Percentiles rank a stretch among this genome's conserved stretches.
phyloP scores from a whole-genome alignment of 2,888 invertebrate genomes.

The Callyntrura guangdongensis region DNA sequence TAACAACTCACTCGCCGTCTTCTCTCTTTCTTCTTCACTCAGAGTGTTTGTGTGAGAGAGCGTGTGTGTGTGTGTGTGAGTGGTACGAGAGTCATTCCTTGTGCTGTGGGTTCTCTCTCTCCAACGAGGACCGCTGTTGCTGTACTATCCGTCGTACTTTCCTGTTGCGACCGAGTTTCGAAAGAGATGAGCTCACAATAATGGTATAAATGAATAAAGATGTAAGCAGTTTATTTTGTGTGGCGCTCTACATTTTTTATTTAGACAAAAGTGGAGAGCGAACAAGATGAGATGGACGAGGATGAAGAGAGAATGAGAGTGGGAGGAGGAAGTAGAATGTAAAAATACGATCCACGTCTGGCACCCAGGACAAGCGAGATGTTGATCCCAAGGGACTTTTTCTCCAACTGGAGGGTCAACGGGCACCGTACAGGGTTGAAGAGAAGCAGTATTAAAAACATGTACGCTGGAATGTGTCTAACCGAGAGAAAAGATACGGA shows the following conservation, averaged over 20 bases:
- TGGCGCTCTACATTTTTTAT: not conserved
- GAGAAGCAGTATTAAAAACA: slow-evolving; percentile 36
- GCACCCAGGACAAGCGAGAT: slow-evolving; percentile 76
- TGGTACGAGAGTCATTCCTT: not conserved
- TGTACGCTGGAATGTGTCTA: not conserved
- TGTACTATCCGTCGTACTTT: not conserved
- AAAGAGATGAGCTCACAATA: slow-evolving; percentile 22
- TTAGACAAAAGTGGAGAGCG: not conserved
- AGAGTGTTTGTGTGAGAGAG: slow-evolving; percentile 27
- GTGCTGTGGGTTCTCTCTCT: not conserved
- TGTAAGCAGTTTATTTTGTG: slow-evolving; percentile 43
- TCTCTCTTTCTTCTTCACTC: not conserved
- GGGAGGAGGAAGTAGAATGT: not conserved
- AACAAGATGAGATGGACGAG: not conserved
- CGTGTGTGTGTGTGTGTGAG: slow-evolving; percentile 41
- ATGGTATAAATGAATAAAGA: slow-evolving; percentile 30
- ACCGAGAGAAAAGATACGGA: not conserved
- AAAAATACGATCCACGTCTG: slow-evolving; percentile 56
- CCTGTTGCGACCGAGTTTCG: slow-evolving; percentile 22
- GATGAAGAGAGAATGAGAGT: not conserved
- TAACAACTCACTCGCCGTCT: slow-evolving; percentile 22
- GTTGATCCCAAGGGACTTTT: slow-evolving; percentile 82
- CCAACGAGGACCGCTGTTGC: not conserved
- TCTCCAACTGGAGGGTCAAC: slow-evolving; percentile 84
- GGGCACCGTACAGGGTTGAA: slow-evolving; percentile 75